Base-by-base conservation (phyloP, 2,113 vertebrate genomes). In the Triplophysa siluroides region DNA sequence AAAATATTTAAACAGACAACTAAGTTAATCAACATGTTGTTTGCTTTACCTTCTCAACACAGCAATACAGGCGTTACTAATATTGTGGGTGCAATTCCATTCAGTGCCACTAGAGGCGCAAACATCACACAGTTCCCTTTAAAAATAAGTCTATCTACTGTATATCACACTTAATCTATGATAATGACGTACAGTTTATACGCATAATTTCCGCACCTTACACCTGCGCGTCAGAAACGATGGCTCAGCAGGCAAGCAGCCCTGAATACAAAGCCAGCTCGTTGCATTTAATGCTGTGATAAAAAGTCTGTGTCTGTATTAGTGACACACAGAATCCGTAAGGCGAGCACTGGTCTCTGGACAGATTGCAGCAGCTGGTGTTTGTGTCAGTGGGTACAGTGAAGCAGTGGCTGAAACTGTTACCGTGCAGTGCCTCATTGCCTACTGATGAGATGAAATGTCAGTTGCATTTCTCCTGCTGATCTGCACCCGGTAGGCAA, bases 361-460 rank as follows among this genome's bases (percentile, higher is more conserved):
- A 74, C 78, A 58, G 70, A 65, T 73, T 74, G 70, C 78, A 74
- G 78, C 68, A 80, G 78, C 78, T 80, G 78, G 61, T 74, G 70
- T 74, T 80, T 74, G 70, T 64, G 69, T 80, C 68, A 80, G 78
- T 47, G 58, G 78, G 45, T 52, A 71, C 58, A 79, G 68, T 52
- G 68, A 50, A 62, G 68, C 78, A 77, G 75, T 52, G 75, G 75
- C 62, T 52, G 75, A 77, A 65, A 77, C 75, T 50, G 62, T 54
- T 77, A 64, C 62, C 33, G 54, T 65, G 78, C 61, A 63, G 56
- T 71, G 76, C 67, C 77, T 65, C 76, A 75, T 67, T 62, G 62
- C 69, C 69, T 71, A 47, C 45, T 66, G 61, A 83, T 78, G 38
- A 74, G 69, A 83, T 78, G 70, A 79, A 76, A 74, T 74, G 77